Percentiles rank a stretch among this genome's conserved stretches.
Conservation (phyloP, 2,113 vertebrate species). For the Xyrauchen texanus region DNA sequence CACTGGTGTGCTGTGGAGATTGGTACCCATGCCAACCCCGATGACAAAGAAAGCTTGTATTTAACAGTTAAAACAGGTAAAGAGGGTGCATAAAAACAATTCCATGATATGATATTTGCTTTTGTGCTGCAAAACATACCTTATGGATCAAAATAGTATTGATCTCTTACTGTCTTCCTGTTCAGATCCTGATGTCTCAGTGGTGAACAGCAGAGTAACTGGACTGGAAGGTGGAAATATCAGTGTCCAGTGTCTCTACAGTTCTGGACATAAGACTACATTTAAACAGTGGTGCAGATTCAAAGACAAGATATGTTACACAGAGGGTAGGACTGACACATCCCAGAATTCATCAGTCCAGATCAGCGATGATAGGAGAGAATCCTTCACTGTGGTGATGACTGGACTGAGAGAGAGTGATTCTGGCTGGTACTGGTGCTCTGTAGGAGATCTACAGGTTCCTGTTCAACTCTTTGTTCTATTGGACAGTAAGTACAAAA, state of each 20-base stretch:
- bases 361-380: slow-evolving; percentile 61
- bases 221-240: slow-evolving; percentile 31
- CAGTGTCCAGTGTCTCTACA: slow-evolving; percentile 52
- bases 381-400: slow-evolving; percentile 58
- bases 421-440: slow-evolving; percentile 51
- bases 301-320: not conserved
- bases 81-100: not conserved
- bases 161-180: not conserved
- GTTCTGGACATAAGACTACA: not conserved
- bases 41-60: not conserved
- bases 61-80: slow-evolving; percentile 39
- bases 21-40: fast-evolving
- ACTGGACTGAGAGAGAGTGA: slow-evolving; percentile 59
- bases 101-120: not conserved
- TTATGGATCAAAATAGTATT: not conserved
- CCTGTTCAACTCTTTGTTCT: slow-evolving; percentile 55
- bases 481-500: not conserved
- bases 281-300: slow-evolving; percentile 40
- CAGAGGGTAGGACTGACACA: not conserved
- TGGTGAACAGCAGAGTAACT: slow-evolving; percentile 32
- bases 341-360: slow-evolving; percentile 18
- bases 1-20: slow-evolving; percentile 39
- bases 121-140: not conserved
- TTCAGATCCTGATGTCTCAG: slow-evolving; percentile 37
- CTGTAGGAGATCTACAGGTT: slow-evolving; percentile 30